These are phyloP conservation scores for Dissostichus mawsoni DNA, from an alignment of 2,113 vertebrate species.

Conservation along the genomic window DNA sequence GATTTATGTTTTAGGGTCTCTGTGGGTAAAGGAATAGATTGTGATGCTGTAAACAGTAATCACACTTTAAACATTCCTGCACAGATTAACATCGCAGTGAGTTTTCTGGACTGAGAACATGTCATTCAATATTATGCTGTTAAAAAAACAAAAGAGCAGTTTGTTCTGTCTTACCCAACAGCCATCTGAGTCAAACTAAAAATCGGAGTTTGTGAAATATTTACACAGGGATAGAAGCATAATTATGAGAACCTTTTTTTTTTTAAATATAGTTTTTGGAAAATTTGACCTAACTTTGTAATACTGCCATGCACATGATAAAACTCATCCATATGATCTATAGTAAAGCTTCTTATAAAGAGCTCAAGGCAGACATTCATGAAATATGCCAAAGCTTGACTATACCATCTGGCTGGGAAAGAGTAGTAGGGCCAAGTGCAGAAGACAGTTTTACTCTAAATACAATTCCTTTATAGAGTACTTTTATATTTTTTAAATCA, in stretches of 20 bases:
- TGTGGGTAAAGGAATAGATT: slow-evolving; percentile 25
- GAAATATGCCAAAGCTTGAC: too few relatives aligned
- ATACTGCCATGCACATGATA: background rate
- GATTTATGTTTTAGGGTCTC: slow-evolving; percentile 49
- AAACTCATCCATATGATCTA: background rate
- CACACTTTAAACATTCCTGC: slow-evolving; percentile 5
- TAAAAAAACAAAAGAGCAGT: too few relatives aligned
- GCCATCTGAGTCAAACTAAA: too few relatives aligned
- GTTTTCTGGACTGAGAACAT: background rate
- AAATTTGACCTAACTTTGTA: too few relatives aligned
- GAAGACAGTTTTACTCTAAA: too few relatives aligned
- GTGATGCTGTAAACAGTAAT: slow-evolving; percentile 41
- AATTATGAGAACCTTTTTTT: background rate
- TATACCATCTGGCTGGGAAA: too few relatives aligned
- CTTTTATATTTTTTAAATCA: too few relatives aligned
- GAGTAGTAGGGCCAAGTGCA: too few relatives aligned
- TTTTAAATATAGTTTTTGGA: background rate
- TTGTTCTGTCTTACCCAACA: too few relatives aligned
- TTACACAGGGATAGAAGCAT: background rate
- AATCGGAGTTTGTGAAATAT: background rate
- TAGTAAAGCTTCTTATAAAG: background rate
- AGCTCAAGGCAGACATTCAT: too few relatives aligned
- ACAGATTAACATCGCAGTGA: slow-evolving; percentile 1
- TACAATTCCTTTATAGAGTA: too few relatives aligned
- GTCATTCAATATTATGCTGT: too few relatives aligned